Evolutionary conservation across 2,797 vertebrate species (phyloP), one percentile per base, ranked within the genome.

Genomic region (Mormyrus proboscirostris): DNA sequence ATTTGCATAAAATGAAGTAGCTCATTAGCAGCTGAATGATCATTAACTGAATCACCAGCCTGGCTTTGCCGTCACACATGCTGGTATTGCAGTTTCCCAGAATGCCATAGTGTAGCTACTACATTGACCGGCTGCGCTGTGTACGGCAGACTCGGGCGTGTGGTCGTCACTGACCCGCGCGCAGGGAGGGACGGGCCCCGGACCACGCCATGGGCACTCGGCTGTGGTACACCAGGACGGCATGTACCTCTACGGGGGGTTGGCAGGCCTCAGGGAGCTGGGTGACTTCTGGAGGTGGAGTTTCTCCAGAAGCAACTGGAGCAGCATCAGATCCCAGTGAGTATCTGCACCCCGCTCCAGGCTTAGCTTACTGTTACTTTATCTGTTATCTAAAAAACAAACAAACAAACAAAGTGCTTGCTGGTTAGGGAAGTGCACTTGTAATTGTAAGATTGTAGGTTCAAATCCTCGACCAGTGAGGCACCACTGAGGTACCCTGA

Each of bases 281-380:
- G 97, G 93, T 62, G 97, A 98, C 93, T 94, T 98, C 90, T 97
- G 97, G 97, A 96, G 89, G 90, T 98, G 97, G 96, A 96, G 94
- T 89, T 95, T 94, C 8, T 82, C 38, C 90, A 95, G 86, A 92
- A 92, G 93, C 87, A 92, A 89, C 25, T 98, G 97, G 97, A 96
- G 92, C 90, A 94, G 88, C 88, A 95, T 98, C 92, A 96, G 89
- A 93, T 95, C 93, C 90, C 96, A 92, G 97, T 97, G 90, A 96
- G 91, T 65, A 41, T 82, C 53, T 84, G 57, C 83, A 41, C 12
- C 38, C 84, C 49, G 10, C 62, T 57, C n/a, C 84, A 44, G 88
- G 4, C n/a, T 53, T 14, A 14, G 41, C n/a, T 33, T 29, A 9
- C 41, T n/a, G 19, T 79, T 50, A 33, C 29, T 33, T 33, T 33